phyloP scores from a whole-genome alignment of 2,797 vertebrate genomes.

The Pachyuromys duprasi region DNA sequence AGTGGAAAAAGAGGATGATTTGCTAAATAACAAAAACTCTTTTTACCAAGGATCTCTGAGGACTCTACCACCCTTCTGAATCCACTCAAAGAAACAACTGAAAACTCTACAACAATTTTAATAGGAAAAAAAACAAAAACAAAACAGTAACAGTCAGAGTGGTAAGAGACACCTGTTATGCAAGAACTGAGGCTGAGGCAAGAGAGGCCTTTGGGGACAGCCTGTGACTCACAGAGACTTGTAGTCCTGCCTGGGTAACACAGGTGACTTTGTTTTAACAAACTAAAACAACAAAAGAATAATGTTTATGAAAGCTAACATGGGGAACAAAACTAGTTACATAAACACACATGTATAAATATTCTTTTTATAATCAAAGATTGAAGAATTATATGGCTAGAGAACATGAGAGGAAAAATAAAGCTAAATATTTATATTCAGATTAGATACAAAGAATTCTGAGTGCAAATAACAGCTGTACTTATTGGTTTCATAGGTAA shows the following conservation, averaged over 20 bases:
- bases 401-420: slow-evolving; percentile 1
- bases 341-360: slow-evolving; percentile 15
- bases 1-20: neutral
- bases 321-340: slow-evolving; percentile 19
- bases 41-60: neutral
- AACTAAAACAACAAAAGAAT: neutral
- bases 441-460: slow-evolving; percentile 53
- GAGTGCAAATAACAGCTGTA: slow-evolving; percentile 18
- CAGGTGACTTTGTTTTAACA: neutral
- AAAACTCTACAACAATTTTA: slow-evolving; percentile 40
- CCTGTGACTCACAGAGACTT: too few relatives aligned
- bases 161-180: neutral
- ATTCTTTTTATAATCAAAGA: slow-evolving; percentile 54
- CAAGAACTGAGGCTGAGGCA: neutral
- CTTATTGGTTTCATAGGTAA: slow-evolving; percentile 26
- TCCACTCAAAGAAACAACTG: slow-evolving; percentile 52
- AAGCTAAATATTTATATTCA: slow-evolving; percentile 55
- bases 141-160: neutral
- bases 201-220: neutral
- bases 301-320: neutral
- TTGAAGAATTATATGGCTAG: slow-evolving; percentile 28
- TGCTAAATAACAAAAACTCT: slow-evolving; percentile 45
- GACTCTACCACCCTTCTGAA: slow-evolving; percentile 35
- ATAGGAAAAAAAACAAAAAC: neutral
- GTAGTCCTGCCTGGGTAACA: neutral